A percentile compares a stretch with the other conserved stretches of the same genome.
Conservation (phyloP, 2,888 invertebrate species). For the Dendrolimus houi region DNA sequence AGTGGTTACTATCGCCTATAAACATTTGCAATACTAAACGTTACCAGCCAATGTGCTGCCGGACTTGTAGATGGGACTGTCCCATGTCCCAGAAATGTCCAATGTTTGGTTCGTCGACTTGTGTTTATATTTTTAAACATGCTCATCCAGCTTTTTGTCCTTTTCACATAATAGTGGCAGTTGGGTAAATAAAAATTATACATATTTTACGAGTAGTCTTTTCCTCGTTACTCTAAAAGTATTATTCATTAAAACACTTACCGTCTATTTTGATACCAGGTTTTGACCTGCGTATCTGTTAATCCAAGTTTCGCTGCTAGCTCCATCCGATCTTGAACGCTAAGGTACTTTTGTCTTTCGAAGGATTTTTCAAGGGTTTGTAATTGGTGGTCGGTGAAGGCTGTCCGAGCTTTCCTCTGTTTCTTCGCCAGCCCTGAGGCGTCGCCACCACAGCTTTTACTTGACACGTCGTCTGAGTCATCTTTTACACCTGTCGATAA, state of each 20-base stretch:
- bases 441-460: slow-evolving; percentile 68
- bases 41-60: no score
- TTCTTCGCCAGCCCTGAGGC: slow-evolving; percentile 85
- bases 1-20: no score
- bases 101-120: no score
- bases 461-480: slow-evolving; percentile 84
- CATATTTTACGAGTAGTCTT: no score
- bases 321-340: slow-evolving; percentile 98
- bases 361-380: slow-evolving; percentile 98
- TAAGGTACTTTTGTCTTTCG: slow-evolving; percentile 97
- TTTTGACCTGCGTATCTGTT: slow-evolving; percentile 99
- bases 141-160: no score
- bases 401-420: slow-evolving; percentile 96
- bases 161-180: no score
- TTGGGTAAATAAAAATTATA: no score
- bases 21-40: no score
- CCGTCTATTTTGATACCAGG: slow-evolving; percentile 99
- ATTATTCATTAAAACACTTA: slow-evolving; percentile 52
- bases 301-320: slow-evolving; percentile 96
- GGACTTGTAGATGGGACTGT: no score
- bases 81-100: no score
- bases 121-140: no score
- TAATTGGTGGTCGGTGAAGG: slow-evolving; percentile 98
- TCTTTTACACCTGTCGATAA: slow-evolving; percentile 86
- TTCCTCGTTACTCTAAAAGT: no score